Evolutionary conservation across 2,888 invertebrate species (phyloP).

Genomic region (Brenthis ino): DNA sequence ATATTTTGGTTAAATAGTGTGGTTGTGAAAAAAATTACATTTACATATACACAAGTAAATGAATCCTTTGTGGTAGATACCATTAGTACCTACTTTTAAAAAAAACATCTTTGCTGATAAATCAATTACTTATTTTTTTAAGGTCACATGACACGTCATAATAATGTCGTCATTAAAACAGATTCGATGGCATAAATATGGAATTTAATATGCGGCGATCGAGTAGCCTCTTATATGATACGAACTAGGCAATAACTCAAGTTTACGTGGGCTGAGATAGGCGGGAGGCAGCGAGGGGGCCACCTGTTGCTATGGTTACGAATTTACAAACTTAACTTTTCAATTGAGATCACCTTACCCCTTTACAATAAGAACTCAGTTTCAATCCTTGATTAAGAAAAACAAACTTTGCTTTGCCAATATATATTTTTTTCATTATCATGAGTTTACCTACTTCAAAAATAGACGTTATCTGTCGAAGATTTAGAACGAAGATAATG

Average conservation of each 20-base stretch:
- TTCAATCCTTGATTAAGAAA: conserved; percentile 3
- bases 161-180: conserved; percentile 23
- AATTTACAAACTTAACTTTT: conserved; percentile 43
- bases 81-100: too few relatives aligned
- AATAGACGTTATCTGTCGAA: too few relatives aligned
- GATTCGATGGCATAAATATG: conserved; percentile 29
- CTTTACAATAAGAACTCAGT: conserved; percentile 13
- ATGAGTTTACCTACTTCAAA: too few relatives aligned
- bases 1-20: too few relatives aligned
- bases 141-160: not conserved
- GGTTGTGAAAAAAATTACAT: too few relatives aligned
- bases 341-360: conserved; percentile 28
- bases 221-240: conserved; percentile 49
- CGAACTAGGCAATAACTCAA: conserved; percentile 65
- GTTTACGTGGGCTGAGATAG: conserved; percentile 51
- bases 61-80: too few relatives aligned
- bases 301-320: conserved; percentile 72
- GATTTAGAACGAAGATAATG: too few relatives aligned
- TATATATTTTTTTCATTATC: not conserved
- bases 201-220: conserved; percentile 42
- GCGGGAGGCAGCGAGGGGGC: conserved; percentile 46
- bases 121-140: too few relatives aligned
- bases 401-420: conserved; percentile 4
- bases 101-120: too few relatives aligned
- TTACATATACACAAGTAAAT: too few relatives aligned